A percentile compares a stretch with the other conserved stretches of the same genome.
Evolutionary conservation across 2,888 invertebrate species (phyloP).

Genomic region (Frankliniella fusca): DNA sequence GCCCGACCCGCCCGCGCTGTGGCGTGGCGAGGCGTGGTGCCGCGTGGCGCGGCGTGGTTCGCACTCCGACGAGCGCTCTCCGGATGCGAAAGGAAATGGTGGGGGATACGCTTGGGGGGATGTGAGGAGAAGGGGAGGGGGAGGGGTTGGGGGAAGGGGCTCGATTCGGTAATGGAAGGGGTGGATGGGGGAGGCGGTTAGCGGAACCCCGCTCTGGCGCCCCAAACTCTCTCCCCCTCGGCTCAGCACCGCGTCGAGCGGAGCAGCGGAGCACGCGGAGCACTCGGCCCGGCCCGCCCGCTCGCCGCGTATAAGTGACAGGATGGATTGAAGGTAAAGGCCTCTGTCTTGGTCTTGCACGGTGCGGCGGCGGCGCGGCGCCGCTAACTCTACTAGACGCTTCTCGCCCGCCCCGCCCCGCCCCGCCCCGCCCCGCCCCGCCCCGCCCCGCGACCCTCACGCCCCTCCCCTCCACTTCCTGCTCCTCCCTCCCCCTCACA

Average conservation of each 20-base stretch:
- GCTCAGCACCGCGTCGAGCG: too few relatives aligned
- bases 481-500: background rate
- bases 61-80: background rate
- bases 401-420: background rate
- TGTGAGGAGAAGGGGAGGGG: background rate
- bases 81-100: slow-evolving; percentile 1
- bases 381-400: too few relatives aligned
- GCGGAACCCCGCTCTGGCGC: background rate
- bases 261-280: too few relatives aligned
- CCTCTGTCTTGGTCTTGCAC: background rate
- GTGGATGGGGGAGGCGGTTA: background rate
- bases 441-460: background rate
- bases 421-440: background rate
- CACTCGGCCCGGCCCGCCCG: background rate
- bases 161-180: background rate
- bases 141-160: background rate
- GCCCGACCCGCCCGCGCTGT: background rate
- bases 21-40: background rate
- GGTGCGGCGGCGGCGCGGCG: too few relatives aligned
- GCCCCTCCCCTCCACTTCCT: background rate
- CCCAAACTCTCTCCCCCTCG: background rate
- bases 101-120: background rate
- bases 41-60: background rate
- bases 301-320: background rate
- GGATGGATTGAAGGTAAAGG: slow-evolving; percentile 22